These are phyloP conservation scores for Mustela nigripes DNA, from an alignment of 2,113 vertebrate genomes.

Conservation along the genomic window DNA sequence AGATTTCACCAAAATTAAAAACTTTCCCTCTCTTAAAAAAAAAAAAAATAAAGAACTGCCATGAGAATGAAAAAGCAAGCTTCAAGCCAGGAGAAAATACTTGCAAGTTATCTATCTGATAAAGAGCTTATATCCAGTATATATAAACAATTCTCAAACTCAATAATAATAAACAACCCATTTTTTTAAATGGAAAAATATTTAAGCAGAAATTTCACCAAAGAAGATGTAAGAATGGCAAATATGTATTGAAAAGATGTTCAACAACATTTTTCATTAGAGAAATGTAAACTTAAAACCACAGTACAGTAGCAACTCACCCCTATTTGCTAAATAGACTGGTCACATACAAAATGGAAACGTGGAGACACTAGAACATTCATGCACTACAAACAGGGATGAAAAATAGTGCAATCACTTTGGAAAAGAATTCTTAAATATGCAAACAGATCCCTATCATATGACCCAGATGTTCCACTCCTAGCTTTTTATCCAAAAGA, in stretches of 20 bases:
- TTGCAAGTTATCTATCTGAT: neutral
- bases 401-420: neutral
- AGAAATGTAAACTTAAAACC: neutral
- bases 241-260: neutral
- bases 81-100: neutral
- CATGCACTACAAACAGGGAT: neutral
- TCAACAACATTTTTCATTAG: neutral
- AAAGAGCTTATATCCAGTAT: neutral
- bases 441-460: neutral
- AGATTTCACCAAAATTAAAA: neutral
- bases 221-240: neutral
- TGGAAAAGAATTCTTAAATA: neutral
- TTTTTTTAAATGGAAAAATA: neutral
- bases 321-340: fast-evolving
- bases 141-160: neutral
- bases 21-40: neutral
- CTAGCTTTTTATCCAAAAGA: neutral
- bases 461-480: neutral
- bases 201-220: neutral
- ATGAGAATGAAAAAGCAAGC: neutral
- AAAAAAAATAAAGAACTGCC: too few species aligned
- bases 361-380: fast-evolving
- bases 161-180: neutral
- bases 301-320: fast-evolving
- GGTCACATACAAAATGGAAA: neutral